Evolutionary conservation across 2,888 invertebrate species (phyloP), one percentile per base, ranked within the genome.

Genomic region (Leptinotarsa juncta): DNA sequence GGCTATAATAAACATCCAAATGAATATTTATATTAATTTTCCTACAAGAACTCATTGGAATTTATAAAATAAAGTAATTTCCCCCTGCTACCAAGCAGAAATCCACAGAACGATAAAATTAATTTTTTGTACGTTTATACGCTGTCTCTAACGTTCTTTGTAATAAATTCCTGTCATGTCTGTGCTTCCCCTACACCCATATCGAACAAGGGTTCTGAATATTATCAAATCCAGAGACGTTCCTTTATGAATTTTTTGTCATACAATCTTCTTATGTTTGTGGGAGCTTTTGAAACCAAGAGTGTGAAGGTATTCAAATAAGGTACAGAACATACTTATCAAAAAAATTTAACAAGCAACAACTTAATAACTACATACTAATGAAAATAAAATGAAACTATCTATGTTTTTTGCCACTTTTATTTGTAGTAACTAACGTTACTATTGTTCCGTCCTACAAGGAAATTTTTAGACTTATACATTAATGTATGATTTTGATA

Each of bases 151-250:
- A 57, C 57, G 14, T 57, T 57, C 23, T 23, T 4, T 15, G 57
- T 57, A 57, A 57, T 57, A 23, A 57, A 57, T 57, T 57, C 57
- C 14, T 23, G 57, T 57, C 57, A 23, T 57, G 23, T 57, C 57
- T 57, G 57, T 57, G 26, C 57, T 57, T 57, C 57, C 57, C 57
- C 57, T 57, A 57, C 14, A 57, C 57, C 15, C 20, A 23, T 57
- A 57, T 57, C 57, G 23, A 57, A 57, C 20, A 57, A 57, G 57
- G 57, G 57, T 57, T 4, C 57, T 15, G 23, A 23, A 57, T 20
- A 23, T 57, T 57, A 57, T 26, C 57, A 57, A 57, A 57, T 20
- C 53, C 57, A 26, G 57, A 20, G 57, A 57, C 57, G 23, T 57
- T 57, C 57, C 57, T 57, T 14, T 57, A 57, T 57, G 20, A 57